phyloP scores from a whole-genome alignment of 2,888 invertebrate species.

The Pristionchus fissidentatus region DNA sequence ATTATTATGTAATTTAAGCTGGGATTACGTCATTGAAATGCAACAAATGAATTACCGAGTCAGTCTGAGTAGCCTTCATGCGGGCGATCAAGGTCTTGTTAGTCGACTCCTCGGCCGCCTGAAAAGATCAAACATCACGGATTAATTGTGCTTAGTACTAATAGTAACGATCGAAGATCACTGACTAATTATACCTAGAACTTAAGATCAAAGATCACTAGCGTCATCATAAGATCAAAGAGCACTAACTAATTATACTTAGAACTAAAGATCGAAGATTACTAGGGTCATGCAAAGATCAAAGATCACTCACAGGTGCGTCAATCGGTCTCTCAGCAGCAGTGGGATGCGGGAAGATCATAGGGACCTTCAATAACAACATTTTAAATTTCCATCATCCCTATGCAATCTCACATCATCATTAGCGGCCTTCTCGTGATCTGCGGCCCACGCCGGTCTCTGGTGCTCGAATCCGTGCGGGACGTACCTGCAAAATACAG shows the following conservation, averaged over 20 bases:
- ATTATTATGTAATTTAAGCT: too few relatives aligned
- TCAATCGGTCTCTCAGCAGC: slow-evolving; percentile 27
- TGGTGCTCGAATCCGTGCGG: slow-evolving; percentile 40
- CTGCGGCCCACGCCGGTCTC: slow-evolving; percentile 36
- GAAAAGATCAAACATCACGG: neutral
- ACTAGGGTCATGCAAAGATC: too few relatives aligned
- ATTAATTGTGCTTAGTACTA: too few relatives aligned
- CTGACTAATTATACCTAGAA: too few relatives aligned
- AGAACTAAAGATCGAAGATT: neutral
- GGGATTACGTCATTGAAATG: too few relatives aligned
- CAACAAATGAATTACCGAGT: neutral
- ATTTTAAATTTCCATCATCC: neutral
- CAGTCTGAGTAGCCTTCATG: slow-evolving; percentile 26
- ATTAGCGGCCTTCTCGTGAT: slow-evolving; percentile 5
- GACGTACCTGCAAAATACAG: slow-evolving; percentile 28
- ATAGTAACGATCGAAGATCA: neutral
- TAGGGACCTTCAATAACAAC: neutral
- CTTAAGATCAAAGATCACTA: slow-evolving; percentile 15
- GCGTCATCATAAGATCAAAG: too few relatives aligned
- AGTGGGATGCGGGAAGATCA: slow-evolving; percentile 44
- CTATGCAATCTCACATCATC: neutral
- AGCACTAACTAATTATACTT: too few relatives aligned
- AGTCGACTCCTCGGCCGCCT: slow-evolving; percentile 11
- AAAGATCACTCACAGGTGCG: slow-evolving; percentile 1
- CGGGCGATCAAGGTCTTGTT: slow-evolving; percentile 14